phyloP scores from a whole-genome alignment of 1,140 invertebrate genomes.

The Trichonephila clavata region DNA sequence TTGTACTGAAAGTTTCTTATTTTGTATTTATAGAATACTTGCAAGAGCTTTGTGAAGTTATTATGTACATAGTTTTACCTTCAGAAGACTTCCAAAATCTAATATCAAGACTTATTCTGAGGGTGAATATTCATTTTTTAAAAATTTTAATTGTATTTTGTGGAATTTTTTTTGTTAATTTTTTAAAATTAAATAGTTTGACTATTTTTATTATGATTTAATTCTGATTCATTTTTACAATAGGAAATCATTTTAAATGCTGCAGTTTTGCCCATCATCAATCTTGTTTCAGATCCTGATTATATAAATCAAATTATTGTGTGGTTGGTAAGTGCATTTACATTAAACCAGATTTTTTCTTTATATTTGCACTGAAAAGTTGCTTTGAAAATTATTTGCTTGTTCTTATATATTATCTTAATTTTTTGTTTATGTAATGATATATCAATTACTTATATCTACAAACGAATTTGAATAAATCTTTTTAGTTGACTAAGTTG shows the following conservation, averaged over 20 bases:
- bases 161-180: neutral
- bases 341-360: too few relatives aligned
- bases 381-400: too few relatives aligned
- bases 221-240: constrained; percentile 79
- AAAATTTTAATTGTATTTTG: neutral
- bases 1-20: too few relatives aligned
- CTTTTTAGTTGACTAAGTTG: too few relatives aligned
- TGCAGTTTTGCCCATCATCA: constrained; percentile 89
- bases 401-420: too few relatives aligned
- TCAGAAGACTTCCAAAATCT: constrained; percentile 92
- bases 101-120: constrained; percentile 86
- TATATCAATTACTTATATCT: too few relatives aligned
- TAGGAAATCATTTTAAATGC: constrained; percentile 91
- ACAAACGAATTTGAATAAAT: too few relatives aligned
- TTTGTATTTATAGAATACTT: constrained; percentile 87
- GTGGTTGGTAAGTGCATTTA: constrained; percentile 88
- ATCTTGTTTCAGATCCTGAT: constrained; percentile 94
- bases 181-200: too few relatives aligned
- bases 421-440: too few relatives aligned
- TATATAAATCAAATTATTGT: constrained; percentile 96
- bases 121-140: constrained; percentile 79
- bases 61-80: constrained; percentile 91
- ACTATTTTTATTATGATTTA: too few relatives aligned
- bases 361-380: too few relatives aligned
- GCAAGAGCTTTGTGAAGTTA: constrained; percentile 90